Evolutionary conservation across 2,113 vertebrate genomes (phyloP), one percentile per base, ranked within the genome.

Genomic region (Actinemys pallida): DNA sequence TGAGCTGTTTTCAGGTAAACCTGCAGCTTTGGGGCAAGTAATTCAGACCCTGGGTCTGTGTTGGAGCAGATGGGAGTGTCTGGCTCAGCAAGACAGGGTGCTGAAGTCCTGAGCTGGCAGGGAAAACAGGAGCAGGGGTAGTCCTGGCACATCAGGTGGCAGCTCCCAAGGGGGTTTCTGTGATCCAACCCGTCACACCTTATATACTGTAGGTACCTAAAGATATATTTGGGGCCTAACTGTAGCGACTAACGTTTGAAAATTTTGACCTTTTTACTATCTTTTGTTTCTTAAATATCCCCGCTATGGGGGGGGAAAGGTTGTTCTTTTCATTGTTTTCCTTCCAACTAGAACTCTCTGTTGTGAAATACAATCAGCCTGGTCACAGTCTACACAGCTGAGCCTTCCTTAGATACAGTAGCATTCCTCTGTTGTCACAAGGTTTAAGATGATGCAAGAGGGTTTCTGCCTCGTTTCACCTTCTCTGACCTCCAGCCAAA

Each of bases 301-400:
- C 13, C 39, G 52, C 79, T 90, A 42, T 79, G 50, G 35, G 72
- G 83, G 0, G 0, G 27, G 50, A 87, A 9, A 54, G 52, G 47
- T 11, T 54, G 88, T 47, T 59, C 62, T 93, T 95, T 84, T 59
- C 93, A 96, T 93, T 96, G 81, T 97, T 95, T 91, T 89, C 83
- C 79, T 78, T 94, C 88, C 83, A 95, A 54, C 92, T 87, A 94
- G 95, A 96, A 95, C 89, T 95, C 89, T 87, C 35, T 91, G 93
- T 96, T 91, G 93, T 96, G 96, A 97, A 97, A 97, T 87, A 92
- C 91, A 94, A 96, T 96, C 96, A 86, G 92, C 84, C 83, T 95
- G 94, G 89, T 75, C 81, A 62, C 84, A 81, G 86, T 92, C 94
- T 95, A 95, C 81, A 94, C 92, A 96, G 88, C 89, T 92, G 94